Percentiles rank a stretch among this genome's conserved stretches.
These are phyloP conservation scores for Cyaniris semiargus DNA, from an alignment of 2,888 invertebrate genomes.

Conservation along the genomic window DNA sequence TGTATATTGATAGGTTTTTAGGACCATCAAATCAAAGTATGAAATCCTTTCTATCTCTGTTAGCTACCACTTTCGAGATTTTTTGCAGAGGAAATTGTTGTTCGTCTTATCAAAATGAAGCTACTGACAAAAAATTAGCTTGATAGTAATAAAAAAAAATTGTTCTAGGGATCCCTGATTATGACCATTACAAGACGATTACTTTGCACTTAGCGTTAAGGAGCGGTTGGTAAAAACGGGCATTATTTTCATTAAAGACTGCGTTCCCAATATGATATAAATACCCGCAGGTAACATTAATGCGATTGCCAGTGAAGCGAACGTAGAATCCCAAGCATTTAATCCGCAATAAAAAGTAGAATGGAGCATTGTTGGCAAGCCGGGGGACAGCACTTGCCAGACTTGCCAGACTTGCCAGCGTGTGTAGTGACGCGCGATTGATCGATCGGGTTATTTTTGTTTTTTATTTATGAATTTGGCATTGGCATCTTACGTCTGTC, in stretches of 20 bases:
- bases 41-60: too few relatives aligned
- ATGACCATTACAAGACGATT: too few relatives aligned
- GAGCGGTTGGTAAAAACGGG: background rate
- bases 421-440: constrained; percentile 45
- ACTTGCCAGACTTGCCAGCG: constrained; percentile 43
- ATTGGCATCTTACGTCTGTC: constrained; percentile 23
- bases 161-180: too few relatives aligned
- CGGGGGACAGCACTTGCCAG: constrained; percentile 58
- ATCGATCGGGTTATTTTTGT: constrained; percentile 58
- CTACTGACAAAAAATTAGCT: too few relatives aligned
- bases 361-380: constrained; percentile 49
- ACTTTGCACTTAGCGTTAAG: background rate
- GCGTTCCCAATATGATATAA: background rate
- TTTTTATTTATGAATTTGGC: constrained; percentile 31
- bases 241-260: background rate
- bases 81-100: too few relatives aligned
- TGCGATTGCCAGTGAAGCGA: constrained; percentile 21
- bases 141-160: too few relatives aligned
- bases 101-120: too few relatives aligned
- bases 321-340: constrained; percentile 43
- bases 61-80: too few relatives aligned
- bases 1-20: too few relatives aligned
- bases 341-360: constrained; percentile 45
- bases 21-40: too few relatives aligned
- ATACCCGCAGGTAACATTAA: constrained; percentile 7